A percentile compares a stretch with the other conserved stretches of the same genome.
Conservation (phyloP, 2,113 vertebrate genomes). For the Dicaeum eximium region DNA sequence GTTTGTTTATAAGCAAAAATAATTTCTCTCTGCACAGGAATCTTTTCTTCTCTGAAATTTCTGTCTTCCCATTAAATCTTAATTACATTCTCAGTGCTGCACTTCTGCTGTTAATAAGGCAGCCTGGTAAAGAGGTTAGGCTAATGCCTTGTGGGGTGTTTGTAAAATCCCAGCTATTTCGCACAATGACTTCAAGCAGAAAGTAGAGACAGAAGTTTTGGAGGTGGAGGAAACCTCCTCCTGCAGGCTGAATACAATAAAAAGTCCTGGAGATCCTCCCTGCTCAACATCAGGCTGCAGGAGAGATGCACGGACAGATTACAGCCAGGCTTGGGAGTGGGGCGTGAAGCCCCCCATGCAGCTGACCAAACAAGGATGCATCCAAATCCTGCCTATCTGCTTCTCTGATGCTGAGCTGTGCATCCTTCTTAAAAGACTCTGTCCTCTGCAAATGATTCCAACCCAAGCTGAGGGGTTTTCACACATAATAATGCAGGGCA, state of each 20-base stretch:
- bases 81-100: neutral
- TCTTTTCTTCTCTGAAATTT: neutral
- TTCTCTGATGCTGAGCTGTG: accelerated
- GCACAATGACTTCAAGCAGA: neutral
- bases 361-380: neutral
- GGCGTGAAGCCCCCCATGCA: neutral
- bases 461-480: neutral
- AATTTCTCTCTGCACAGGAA: neutral
- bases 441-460: neutral
- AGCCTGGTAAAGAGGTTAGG: neutral
- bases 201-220: neutral
- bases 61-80: neutral
- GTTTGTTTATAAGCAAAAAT: neutral
- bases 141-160: neutral
- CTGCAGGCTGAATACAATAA: neutral
- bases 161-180: neutral
- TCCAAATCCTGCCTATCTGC: neutral
- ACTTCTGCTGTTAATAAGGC: neutral
- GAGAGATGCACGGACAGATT: accelerated
- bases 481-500: neutral
- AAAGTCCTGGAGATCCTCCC: neutral
- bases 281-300: neutral
- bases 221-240: neutral
- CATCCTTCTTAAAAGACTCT: neutral
- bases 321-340: neutral